Evolutionary conservation across 2,113 vertebrate species (phyloP).

Genomic region (Apaloderma vittatum): DNA sequence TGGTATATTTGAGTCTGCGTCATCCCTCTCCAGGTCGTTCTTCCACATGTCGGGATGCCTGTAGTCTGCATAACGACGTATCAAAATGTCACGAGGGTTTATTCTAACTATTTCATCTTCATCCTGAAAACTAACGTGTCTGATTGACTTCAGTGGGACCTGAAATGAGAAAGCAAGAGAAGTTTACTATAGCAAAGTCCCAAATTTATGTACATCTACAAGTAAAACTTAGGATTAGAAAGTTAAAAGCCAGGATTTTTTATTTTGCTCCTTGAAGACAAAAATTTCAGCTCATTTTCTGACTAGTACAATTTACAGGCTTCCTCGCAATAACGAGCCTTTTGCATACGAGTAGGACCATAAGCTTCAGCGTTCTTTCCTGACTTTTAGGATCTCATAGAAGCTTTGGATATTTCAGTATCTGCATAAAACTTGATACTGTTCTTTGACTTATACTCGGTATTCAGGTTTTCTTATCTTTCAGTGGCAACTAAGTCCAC

Average conservation of each 20-base stretch:
- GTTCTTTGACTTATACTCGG: not conserved
- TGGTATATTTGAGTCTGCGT: conserved; percentile 84
- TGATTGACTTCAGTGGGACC: conserved; percentile 88
- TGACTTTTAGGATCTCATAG: not conserved
- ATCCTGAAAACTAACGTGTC: conserved; percentile 96
- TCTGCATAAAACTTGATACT: accelerated
- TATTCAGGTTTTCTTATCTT: not conserved
- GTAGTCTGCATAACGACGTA: conserved; percentile 97
- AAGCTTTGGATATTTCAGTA: not conserved
- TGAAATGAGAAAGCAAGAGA: conserved; percentile 56
- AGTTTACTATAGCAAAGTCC: not conserved
- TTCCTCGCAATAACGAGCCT: not conserved
- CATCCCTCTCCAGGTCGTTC: conserved; percentile 90
- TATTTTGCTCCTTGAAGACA: not conserved
- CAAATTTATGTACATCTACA: not conserved
- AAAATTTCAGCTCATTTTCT: not conserved
- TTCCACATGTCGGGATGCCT: conserved; percentile 97
- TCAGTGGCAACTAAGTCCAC: not conserved
- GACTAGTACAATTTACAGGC: not conserved
- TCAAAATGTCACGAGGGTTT: conserved; percentile 96
- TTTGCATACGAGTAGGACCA: not conserved
- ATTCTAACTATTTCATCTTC: conserved; percentile 98
- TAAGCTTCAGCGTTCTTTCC: not conserved
- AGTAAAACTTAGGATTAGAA: not conserved
- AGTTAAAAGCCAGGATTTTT: not conserved